Conservation (phyloP, 2,888 invertebrate species). For the Pandemis heparana region DNA sequence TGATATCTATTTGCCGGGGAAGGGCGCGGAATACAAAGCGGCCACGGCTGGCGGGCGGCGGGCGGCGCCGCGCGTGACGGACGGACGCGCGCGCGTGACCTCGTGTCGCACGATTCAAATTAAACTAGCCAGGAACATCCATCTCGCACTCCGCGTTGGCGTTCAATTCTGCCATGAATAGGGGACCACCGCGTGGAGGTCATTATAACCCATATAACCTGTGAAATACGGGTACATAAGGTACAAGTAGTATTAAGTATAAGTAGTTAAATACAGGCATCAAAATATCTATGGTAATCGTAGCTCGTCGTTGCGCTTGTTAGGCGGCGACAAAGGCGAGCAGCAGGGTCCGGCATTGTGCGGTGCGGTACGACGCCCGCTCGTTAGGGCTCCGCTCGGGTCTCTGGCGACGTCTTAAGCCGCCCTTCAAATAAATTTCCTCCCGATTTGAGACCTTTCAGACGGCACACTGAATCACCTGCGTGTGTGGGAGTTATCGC, state of each 20-base stretch:
- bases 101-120: not conserved
- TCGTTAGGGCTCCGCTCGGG: conserved; percentile 10
- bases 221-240: too few species aligned
- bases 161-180: not conserved
- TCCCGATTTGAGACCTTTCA: conserved; percentile 3
- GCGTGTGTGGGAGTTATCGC: not conserved
- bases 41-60: not conserved
- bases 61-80: not conserved
- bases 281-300: not conserved
- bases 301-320: not conserved
- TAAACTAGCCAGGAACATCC: conserved; percentile 8
- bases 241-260: not conserved
- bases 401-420: not conserved
- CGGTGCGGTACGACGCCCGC: conserved; percentile 8
- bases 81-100: not conserved
- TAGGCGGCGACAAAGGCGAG: not conserved
- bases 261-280: not conserved
- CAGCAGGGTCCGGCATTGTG: not conserved
- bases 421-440: conserved; percentile 9
- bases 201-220: not conserved
- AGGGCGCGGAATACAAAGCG: conserved; percentile 28
- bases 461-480: not conserved
- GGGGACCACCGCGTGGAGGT: not conserved
- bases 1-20: conserved; percentile 14
- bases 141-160: not conserved